Base-by-base conservation (phyloP, 2,113 vertebrate genomes). In the Maccullochella peelii region DNA sequence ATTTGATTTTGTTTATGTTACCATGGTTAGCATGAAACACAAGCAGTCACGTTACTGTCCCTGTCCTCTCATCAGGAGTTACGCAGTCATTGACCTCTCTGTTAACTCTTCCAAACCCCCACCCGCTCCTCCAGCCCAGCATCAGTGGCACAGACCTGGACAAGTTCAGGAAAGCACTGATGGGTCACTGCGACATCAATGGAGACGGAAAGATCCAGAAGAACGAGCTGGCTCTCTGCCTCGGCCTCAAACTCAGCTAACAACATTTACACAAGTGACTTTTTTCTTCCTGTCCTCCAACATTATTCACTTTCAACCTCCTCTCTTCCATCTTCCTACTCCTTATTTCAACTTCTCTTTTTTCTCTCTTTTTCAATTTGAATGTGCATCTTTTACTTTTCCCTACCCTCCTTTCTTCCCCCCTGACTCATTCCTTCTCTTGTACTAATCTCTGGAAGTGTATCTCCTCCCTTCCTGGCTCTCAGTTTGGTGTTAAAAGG, bases 171-270 rank as follows among this genome's bases (percentile, higher is more conserved):
- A 95, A 96, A 87, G 96, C 97, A 54, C 95, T 99, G 80, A 92
- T 99, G 80, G 96, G 95, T 66, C 98, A 98, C 89, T 99, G 98
- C 0, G 97, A 99, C 1, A 86, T 97, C 86, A 99, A 99, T 88
- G 93, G 96, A 80, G 98, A 98, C 1, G 98, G 98, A 55, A 99
- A 97, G 92, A 98, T 98, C 87, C 97, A 99, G 94, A 99, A 97
- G 95, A 97, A 97, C 0, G 97, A 99, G 90, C 93, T 99, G 77
- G 98, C 97, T 23, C 95, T 99, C 87, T 99, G 97, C 92, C 96
- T 99, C 0, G 97, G 97, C 61, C 94, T 98, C 62, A 99, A 97
- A 90, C 93, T 95, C 72, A 94, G 85, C 88, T 96, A 94, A 0
- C 5, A 3, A 2, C 18, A 0, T 3, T 27, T 9, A 55, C 0